phyloP scores from a whole-genome alignment of 2,888 invertebrate genomes.

The Noctua janthina region DNA sequence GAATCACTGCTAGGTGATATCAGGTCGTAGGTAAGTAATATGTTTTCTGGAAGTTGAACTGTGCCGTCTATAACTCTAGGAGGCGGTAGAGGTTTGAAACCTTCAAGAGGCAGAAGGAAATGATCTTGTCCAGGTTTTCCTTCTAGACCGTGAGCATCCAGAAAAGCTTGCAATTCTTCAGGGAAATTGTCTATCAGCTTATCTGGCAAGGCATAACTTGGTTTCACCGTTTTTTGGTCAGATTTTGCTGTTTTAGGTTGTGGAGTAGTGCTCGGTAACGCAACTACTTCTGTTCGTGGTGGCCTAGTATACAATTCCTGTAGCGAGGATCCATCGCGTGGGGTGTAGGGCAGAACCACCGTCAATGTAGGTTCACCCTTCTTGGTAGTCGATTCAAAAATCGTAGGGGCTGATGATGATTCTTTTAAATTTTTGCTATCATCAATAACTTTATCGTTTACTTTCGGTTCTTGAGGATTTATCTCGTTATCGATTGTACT shows the following conservation, averaged over 20 bases:
- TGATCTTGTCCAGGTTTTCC: conserved; percentile 83
- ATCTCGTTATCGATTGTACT: conserved; percentile 79
- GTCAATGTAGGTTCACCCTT: conserved; percentile 87
- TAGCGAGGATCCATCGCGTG: conserved; percentile 89
- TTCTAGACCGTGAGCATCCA: conserved; percentile 84
- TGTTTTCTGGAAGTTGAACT: conserved; percentile 85
- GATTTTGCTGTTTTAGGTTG: conserved; percentile 73
- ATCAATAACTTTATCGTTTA: conserved; percentile 65
- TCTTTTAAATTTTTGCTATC: conserved; percentile 59
- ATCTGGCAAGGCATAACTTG: conserved; percentile 73
- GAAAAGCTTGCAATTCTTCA: conserved; percentile 83
- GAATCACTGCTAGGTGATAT: conserved; percentile 76
- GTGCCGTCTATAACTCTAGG: conserved; percentile 82
- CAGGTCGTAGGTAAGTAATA: conserved; percentile 84
- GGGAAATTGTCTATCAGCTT: conserved; percentile 78
- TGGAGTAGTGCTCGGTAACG: conserved; percentile 77
- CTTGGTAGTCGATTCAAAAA: conserved; percentile 78
- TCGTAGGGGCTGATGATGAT: conserved; percentile 64
- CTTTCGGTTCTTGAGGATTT: conserved; percentile 64
- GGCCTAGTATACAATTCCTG: conserved; percentile 92
- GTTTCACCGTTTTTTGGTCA: conserved; percentile 73
- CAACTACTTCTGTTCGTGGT: conserved; percentile 91
- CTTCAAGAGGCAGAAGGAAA: conserved; percentile 85
- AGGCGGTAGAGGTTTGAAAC: conserved; percentile 86
- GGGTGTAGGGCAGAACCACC: conserved; percentile 92